These are phyloP conservation scores for Asobara japonica DNA, from an alignment of 1,140 invertebrate genomes.

Conservation along the genomic window DNA sequence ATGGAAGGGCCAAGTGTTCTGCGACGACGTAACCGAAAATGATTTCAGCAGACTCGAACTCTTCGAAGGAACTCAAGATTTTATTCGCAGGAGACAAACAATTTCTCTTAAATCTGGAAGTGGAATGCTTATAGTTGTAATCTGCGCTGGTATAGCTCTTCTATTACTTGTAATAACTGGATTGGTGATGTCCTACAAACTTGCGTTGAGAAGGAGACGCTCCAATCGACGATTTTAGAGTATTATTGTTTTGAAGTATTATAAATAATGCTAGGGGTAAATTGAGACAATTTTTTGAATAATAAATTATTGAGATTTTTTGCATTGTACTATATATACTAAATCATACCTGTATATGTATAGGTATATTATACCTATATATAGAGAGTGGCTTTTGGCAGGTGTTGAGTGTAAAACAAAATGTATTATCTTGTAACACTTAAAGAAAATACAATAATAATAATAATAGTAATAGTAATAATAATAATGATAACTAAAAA, in stretches of 20 bases:
- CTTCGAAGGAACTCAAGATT: not conserved
- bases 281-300: no score
- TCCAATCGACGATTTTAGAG: slow-evolving; percentile 40
- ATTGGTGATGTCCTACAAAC: not conserved
- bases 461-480: no score
- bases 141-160: not conserved
- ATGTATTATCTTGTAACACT: no score
- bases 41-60: not conserved
- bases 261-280: no score
- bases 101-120: slow-evolving; percentile 9
- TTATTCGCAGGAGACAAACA: not conserved
- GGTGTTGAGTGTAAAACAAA: no score
- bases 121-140: slow-evolving; percentile 9
- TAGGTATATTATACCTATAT: no score
- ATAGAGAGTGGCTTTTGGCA: no score
- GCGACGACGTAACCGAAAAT: slow-evolving; percentile 32
- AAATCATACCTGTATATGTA: no score
- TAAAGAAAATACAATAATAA: no score
- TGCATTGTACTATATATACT: no score
- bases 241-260: not conserved
- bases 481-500: no score
- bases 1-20: slow-evolving; percentile 51
- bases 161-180: slow-evolving; percentile 12
- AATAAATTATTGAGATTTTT: no score
- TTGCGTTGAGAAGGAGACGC: slow-evolving; percentile 17